Base-by-base conservation (phyloP, 2,888 invertebrate genomes). In the Sylvicola cinctus region DNA sequence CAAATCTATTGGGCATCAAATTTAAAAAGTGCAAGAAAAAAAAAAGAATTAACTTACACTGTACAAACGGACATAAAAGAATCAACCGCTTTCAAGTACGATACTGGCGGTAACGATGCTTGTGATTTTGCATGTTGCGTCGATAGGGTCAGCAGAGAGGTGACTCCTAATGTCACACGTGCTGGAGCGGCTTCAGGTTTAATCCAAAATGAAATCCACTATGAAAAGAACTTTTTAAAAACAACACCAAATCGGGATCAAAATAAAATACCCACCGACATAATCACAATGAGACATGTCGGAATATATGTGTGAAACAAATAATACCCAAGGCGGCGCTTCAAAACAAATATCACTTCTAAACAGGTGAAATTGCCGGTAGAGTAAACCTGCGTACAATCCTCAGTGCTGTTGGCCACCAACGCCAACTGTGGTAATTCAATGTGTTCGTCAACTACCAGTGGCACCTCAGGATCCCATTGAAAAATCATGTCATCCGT, bases 121-220 rank as follows among this genome's bases (percentile, higher is more conserved):
- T 88, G 87, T 41, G 85, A 87, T 60, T 88, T 88, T 11, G 88
- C 88, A 54, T 88, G 88, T 50, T 88, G 88, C 3, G 88, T 88
- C 11, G 85, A 85, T 3, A 88, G 61, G 3, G 88, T 88, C 33
- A 88, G 68, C 28, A 88, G 60, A 20, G 87, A 87, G 38, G 88
- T 88, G 38, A 90, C 88, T 13, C 91, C 90, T 1, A 90, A 64
- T 1, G 91, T 90, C 16, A 90, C 90, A 4, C 90, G 66, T 14
- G 90, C 90, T 1, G 90, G 90, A 4, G 87, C 87, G 1, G 88
- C 88, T 57, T 90, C 90, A 1, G 87, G 87, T 52, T 87, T 36
- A 46, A 90, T 87, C 88, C 88, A 90, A 60, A 90, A 90, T 0
- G 87, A 87, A 4, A 88, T 81, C 88, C 88, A 88, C 70, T 83